phyloP scores from a whole-genome alignment of 30 jellyfish, hydroid and myxozoan species.

The Turritopsis dohrnii region DNA sequence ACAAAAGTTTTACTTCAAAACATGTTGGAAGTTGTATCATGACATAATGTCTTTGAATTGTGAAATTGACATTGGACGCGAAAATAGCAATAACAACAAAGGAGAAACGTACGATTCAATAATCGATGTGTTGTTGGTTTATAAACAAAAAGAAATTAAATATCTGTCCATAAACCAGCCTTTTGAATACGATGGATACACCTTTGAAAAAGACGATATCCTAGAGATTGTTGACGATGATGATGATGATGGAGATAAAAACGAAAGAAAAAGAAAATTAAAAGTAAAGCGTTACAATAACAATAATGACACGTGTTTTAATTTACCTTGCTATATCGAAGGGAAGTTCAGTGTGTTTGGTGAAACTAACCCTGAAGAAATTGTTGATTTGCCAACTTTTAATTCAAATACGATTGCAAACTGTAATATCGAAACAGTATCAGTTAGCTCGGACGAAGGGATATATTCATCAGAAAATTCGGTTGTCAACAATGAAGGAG shows the following conservation, averaged over 20 bases:
- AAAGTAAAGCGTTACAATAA: not conserved
- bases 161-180: not conserved
- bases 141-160: not conserved
- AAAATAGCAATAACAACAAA: not conserved
- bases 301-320: not conserved
- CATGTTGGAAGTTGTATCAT: not conserved
- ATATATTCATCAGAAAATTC: not conserved
- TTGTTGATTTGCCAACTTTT: not conserved
- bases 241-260: not conserved
- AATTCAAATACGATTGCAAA: not conserved
- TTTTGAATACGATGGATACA: not conserved
- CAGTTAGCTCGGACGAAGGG: not conserved
- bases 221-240: not conserved
- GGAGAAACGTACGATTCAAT: not conserved
- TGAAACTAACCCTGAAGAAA: not conserved
- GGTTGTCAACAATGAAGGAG: not conserved
- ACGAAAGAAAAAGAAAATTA: not conserved
- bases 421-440: not conserved
- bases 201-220: not conserved
- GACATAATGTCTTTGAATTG: not conserved
- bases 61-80: not conserved
- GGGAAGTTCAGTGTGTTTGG: not conserved
- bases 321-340: not conserved
- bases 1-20: no score
- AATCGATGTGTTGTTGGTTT: not conserved